Evolutionary conservation across 2,113 vertebrate species (phyloP), one percentile per base, ranked within the genome.

Genomic region (Muscicapa adusta): DNA sequence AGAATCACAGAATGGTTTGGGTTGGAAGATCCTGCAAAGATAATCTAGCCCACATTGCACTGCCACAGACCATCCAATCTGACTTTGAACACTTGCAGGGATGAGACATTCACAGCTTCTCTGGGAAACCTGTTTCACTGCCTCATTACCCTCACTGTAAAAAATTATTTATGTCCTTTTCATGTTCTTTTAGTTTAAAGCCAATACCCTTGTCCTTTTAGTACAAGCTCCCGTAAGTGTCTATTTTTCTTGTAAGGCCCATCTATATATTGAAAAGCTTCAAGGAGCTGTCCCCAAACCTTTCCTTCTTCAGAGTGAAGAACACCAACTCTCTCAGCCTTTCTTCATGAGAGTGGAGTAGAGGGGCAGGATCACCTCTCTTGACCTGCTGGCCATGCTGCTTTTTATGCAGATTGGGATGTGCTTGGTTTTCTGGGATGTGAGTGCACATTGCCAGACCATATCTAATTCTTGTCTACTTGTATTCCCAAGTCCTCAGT

Each of bases 401-500:
- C 11, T 53, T 67, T 57, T 61, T 5, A 18, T 78, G 43, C 12
- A 87, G 16, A 42, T 18, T 2, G 63, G 28, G 62, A 23, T 45
- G 34, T 0, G 2, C 2, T 2, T 61, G 20, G 22, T 16, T 65
- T 51, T 91, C 70, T 48, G 70, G n/a, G 6, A 24, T 62, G 23
- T 9, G 8, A 83, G 8, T 0, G 0, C 38, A 19, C 6, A 8
- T 29, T 63, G 17, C 29, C 2, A 2, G 19, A 33, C 40, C 17
- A 12, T 14, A 47, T 10, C 10, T 65, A 42, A 50, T 33, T 82
- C 74, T 45, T 86, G 17, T 47, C 36, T 38, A 0, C 17, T 66
- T 47, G 8, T 34, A 86, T 34, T 5, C 34, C 3, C 38, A 54
- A 54, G 29, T 20, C 19, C 23, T 54, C 18, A 18, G 29, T 26